These are phyloP conservation scores for Drosophila sulfurigaster DNA, from an alignment of 1,140 invertebrate species.

Conservation along the genomic window DNA sequence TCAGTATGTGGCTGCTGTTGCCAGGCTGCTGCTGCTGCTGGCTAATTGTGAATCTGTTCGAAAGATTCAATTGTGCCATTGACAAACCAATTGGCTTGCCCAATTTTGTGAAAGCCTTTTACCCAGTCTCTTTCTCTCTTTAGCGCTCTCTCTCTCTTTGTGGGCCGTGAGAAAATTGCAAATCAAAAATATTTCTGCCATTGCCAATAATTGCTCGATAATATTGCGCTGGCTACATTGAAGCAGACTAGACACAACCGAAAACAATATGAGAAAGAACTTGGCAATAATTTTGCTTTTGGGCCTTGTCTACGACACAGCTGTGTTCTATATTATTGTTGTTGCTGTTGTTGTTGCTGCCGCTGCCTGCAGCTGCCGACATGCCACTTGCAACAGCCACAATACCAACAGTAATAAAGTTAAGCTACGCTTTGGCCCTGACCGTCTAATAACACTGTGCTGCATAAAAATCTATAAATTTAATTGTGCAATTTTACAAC, in stretches of 20 bases:
- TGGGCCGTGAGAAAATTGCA: constrained; percentile 72
- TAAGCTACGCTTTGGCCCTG: constrained; percentile 68
- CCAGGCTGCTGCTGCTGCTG: constrained; percentile 47
- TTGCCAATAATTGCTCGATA: constrained; percentile 75
- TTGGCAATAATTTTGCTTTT: constrained; percentile 51
- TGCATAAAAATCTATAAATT: constrained; percentile 31
- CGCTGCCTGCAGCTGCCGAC: constrained; percentile 59
- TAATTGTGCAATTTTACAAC: not conserved
- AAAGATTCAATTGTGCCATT: constrained; percentile 77
- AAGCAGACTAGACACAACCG: constrained; percentile 9
- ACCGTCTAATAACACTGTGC: constrained; percentile 47
- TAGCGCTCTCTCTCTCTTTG: not conserved
- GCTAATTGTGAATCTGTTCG: constrained; percentile 73
- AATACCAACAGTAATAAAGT: constrained; percentile 36
- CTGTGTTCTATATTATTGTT: constrained; percentile 74
- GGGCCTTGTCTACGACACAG: constrained; percentile 53
- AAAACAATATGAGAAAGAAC: constrained; percentile 45
- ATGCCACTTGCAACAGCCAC: constrained; percentile 61
- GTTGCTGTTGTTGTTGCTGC: constrained; percentile 37
- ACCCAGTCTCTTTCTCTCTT: constrained; percentile 15
- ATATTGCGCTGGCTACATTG: constrained; percentile 26
- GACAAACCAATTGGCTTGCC: constrained; percentile 74
- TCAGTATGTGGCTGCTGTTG: constrained; percentile 30
- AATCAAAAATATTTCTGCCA: constrained; percentile 71
- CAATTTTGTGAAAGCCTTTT: constrained; percentile 73